Base-by-base conservation (phyloP, 2,797 vertebrate species). In the Diceros bicornis region DNA sequence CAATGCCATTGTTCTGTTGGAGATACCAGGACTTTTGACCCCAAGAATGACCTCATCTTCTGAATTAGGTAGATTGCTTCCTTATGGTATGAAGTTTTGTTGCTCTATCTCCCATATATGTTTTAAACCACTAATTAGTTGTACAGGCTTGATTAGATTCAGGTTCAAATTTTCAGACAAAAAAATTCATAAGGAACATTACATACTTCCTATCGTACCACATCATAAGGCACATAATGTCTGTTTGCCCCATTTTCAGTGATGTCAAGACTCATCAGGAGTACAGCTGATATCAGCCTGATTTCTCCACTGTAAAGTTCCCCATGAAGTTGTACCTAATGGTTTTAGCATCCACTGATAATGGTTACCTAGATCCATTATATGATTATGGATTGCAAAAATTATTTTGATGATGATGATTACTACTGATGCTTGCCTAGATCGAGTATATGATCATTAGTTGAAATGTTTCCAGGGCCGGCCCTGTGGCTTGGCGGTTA, bases 381-480 rank as follows among this genome's bases (percentile, higher is more conserved):
- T 41, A 12, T 13, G 34, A 81, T 18, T 61, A 29, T 1, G 57
- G 57, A 61, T 61, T 81, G 59, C 25, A 11, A 18, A 61, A 41
- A 50, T 50, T 50, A 50, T 12, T 50, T 50, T 50, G 47, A 16
- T 52, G 50, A 14, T 52, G 50, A 52, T 14, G 13, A 52, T 52
- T 52, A 52, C 50, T 52, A 52, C 50, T 27, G 41, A 66, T 23
- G 25, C 50, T 59, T 75, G 66, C 59, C 37, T 32, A 61, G 78
- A 81, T 82, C 25, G 16, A 44, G 41, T 61, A 44, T 44, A 13
- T 13, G 57, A 82, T 20, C 62, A 64, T 52, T 50, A 81, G 37
- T 7, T 47, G n/a, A 83, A 83, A 89, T 92, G 50, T 61, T 92
- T 89, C 52, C 78, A 68, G n/a, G n/a, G n/a, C n/a, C n/a, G n/a